Conservation (phyloP, 1,140 invertebrate species). For the Charaxes varanes region DNA sequence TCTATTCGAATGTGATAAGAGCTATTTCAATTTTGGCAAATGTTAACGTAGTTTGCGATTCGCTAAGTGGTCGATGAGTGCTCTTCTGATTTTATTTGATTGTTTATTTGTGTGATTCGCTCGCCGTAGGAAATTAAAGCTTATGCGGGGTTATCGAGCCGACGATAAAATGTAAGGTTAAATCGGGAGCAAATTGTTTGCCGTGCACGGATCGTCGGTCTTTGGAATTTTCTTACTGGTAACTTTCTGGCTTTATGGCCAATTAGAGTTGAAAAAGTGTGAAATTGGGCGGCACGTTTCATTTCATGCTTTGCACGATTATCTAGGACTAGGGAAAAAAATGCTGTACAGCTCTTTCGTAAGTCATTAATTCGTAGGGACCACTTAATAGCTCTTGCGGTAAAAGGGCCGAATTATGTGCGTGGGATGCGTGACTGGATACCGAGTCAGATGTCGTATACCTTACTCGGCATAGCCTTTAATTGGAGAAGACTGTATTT, state of each 20-base stretch:
- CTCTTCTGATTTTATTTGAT: conserved; percentile 63
- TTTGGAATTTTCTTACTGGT: not conserved
- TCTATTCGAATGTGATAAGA: conserved; percentile 24
- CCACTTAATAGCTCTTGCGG: too few relatives aligned
- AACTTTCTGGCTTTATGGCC: not conserved
- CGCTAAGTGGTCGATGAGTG: conserved; percentile 57
- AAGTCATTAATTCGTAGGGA: too few relatives aligned
- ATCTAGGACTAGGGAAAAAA: too few relatives aligned
- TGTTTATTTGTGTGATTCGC: conserved; percentile 61
- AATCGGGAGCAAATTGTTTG: conserved; percentile 4
- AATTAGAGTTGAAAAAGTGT: not conserved
- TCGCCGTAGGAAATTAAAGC: conserved; percentile 40
- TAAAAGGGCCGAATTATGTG: too few relatives aligned
- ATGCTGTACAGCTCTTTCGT: too few relatives aligned
- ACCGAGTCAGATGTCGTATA: too few relatives aligned
- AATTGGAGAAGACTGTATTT: too few relatives aligned
- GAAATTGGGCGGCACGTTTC: not conserved
- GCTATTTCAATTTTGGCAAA: not conserved
- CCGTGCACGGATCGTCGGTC: not conserved
- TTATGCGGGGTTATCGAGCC: conserved; percentile 16
- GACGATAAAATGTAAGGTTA: conserved; percentile 12
- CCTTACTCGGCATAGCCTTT: too few relatives aligned
- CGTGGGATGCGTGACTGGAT: too few relatives aligned
- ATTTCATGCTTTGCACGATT: too few relatives aligned
- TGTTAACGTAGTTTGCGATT: conserved; percentile 13